Conservation (phyloP, 2,888 invertebrate species). For the Eupithecia vulgata region DNA sequence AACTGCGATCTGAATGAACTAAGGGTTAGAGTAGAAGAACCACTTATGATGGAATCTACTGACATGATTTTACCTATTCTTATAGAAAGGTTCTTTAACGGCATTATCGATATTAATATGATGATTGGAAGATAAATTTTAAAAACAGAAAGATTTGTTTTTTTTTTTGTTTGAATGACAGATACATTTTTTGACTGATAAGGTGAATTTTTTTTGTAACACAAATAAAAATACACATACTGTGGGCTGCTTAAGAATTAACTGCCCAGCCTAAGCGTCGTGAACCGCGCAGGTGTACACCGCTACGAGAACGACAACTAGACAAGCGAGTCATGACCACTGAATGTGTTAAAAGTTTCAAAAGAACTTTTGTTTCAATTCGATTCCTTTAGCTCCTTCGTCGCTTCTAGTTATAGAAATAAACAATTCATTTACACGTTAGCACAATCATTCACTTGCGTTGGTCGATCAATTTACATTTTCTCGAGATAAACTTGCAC, state of each 20-base stretch:
- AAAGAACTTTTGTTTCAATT: background rate
- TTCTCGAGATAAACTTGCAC: background rate
- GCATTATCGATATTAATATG: no score
- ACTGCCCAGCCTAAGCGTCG: background rate
- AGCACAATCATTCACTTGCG: background rate
- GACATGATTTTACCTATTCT: background rate
- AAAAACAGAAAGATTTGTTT: no score
- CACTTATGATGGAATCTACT: conserved; percentile 6
- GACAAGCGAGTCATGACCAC: background rate
- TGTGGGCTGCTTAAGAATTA: no score
- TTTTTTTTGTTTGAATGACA: no score
- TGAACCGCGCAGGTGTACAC: no score
- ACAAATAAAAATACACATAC: no score
- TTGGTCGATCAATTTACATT: background rate
- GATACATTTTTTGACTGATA: no score
- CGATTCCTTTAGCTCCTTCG: background rate
- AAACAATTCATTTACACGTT: background rate
- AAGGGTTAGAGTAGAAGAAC: background rate
- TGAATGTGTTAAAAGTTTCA: background rate
- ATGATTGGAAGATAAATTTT: no score
- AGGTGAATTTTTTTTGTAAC: no score
- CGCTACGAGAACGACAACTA: background rate
- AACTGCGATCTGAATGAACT: conserved; percentile 1
- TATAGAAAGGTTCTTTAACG: no score
- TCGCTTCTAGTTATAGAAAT: background rate